These are phyloP conservation scores for Drosophila asahinai DNA, from an alignment of 1,140 invertebrate genomes.

Conservation along the genomic window DNA sequence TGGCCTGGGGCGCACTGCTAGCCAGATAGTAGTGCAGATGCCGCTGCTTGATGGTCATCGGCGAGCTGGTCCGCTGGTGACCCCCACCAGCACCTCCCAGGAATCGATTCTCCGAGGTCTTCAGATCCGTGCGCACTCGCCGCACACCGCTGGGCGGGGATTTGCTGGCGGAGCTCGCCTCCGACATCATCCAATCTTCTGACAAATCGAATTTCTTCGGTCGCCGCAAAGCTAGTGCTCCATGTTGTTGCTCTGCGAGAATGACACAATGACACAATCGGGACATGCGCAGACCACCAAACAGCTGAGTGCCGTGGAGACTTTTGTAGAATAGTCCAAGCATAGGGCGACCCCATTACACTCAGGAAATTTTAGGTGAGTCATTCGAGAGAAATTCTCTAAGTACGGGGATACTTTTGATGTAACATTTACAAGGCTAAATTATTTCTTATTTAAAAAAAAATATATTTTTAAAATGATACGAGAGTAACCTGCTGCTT, in stretches of 20 bases:
- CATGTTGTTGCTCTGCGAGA: constrained; percentile 27
- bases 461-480: no score
- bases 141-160: constrained; percentile 85
- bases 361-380: not conserved
- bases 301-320: constrained; percentile 67
- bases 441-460: no score
- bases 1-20: constrained; percentile 67
- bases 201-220: constrained; percentile 44
- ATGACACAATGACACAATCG: constrained; percentile 84
- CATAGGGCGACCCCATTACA: constrained; percentile 10
- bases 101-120: constrained; percentile 81
- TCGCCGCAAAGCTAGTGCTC: constrained; percentile 11
- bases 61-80: constrained; percentile 56
- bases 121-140: constrained; percentile 83
- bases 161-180: constrained; percentile 30
- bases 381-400: not conserved
- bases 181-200: constrained; percentile 23
- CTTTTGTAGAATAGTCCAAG: constrained; percentile 30
- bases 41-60: constrained; percentile 60
- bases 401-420: not conserved
- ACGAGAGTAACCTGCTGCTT: no score
- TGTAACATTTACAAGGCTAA: not conserved
- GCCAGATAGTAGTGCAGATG: constrained; percentile 50
- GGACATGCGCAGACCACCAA: constrained; percentile 72
- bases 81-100: constrained; percentile 18